Evolutionary conservation across 2,797 vertebrate genomes (phyloP).

Genomic region (Borostomias antarcticus): DNA sequence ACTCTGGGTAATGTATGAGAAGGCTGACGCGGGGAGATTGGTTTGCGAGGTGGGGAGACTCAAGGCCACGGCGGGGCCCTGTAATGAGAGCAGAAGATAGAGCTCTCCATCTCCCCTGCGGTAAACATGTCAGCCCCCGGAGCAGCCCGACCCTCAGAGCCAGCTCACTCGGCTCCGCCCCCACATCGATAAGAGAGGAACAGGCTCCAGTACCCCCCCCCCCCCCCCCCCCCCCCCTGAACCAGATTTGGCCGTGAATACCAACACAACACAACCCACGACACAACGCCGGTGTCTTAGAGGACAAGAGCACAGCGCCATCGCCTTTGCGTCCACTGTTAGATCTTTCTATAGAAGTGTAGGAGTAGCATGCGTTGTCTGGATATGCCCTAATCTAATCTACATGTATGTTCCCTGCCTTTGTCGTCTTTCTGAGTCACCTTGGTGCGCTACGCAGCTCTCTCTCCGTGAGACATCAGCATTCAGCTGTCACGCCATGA

Average conservation of each 20-base stretch:
- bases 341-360: neutral
- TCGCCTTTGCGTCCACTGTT: neutral
- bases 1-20: neutral
- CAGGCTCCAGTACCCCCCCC: too few species aligned
- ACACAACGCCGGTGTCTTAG: too few species aligned
- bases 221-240: too few species aligned
- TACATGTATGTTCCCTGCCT: constrained; percentile 2
- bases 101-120: constrained; percentile 54
- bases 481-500: constrained; percentile 17
- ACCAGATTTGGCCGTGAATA: constrained; percentile 6
- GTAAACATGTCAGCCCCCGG: constrained; percentile 50
- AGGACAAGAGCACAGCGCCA: neutral
- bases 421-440: constrained; percentile 3
- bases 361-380: too few species aligned
- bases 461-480: neutral
- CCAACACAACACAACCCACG: neutral
- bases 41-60: constrained; percentile 58
- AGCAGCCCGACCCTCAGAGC: constrained; percentile 18
- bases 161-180: constrained; percentile 8
- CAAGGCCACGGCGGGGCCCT: constrained; percentile 52
- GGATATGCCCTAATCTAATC: too few species aligned
- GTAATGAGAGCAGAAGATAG: constrained; percentile 53
- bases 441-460: neutral
- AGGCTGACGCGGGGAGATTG: constrained; percentile 53
- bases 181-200: constrained; percentile 23